phyloP scores from a whole-genome alignment of 2,797 vertebrate genomes.

The Dendrocincla tyrannina region DNA sequence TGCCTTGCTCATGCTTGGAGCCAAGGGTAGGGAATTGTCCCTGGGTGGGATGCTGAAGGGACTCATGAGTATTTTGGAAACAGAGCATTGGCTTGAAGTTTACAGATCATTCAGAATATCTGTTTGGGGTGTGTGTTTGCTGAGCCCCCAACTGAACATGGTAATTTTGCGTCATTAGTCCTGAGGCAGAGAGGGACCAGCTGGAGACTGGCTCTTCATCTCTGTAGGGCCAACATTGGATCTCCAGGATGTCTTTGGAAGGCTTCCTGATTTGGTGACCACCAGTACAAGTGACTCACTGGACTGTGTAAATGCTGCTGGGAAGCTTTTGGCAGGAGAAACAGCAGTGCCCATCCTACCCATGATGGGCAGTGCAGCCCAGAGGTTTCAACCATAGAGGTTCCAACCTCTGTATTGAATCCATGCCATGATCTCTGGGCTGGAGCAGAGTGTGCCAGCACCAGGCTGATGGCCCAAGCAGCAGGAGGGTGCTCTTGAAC shows the following conservation, averaged over 20 bases:
- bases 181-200: not conserved
- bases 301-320: not conserved
- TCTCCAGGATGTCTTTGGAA: not conserved
- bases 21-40: not conserved
- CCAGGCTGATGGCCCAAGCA: not conserved
- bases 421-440: fast-evolving
- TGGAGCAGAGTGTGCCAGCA: not conserved
- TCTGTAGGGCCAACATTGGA: not conserved
- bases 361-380: not conserved
- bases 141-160: not conserved
- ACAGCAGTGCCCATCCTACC: not conserved
- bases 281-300: not conserved
- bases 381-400: too few relatives aligned
- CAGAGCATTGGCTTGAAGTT: fast-evolving
- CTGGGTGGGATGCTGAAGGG: not conserved
- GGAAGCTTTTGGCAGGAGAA: not conserved
- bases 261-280: not conserved
- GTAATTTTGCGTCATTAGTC: not conserved
- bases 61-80: not conserved
- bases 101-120: not conserved
- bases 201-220: not conserved
- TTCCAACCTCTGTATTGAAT: not conserved
- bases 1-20: fast-evolving
- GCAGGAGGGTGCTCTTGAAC: not conserved
- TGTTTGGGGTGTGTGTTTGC: not conserved